Conservation (phyloP, 2,797 vertebrate genomes). For the Oreortyx pictus region DNA sequence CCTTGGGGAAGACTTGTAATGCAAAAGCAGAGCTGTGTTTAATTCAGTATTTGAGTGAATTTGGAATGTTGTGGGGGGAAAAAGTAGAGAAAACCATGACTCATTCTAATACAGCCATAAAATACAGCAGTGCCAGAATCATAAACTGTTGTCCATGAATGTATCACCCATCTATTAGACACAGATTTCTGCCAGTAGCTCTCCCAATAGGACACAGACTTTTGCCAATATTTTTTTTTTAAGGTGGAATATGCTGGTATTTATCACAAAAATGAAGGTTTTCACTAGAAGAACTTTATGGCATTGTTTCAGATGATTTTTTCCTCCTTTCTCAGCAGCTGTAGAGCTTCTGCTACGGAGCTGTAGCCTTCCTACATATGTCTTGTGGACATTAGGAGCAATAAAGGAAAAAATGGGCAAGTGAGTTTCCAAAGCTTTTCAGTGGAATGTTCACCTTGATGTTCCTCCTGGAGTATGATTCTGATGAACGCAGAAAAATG, state of each 20-base stretch:
- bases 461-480: not conserved
- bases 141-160: slow-evolving; percentile 27
- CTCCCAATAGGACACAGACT: not conserved
- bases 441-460: not conserved
- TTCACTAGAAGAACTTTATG: not conserved
- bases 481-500: not conserved
- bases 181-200: slow-evolving; percentile 7
- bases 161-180: slow-evolving; percentile 22
- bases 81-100: slow-evolving; percentile 12
- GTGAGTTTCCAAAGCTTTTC: not conserved
- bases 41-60: slow-evolving; percentile 6
- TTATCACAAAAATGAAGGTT: not conserved
- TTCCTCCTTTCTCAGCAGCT: not conserved
- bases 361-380: not conserved
- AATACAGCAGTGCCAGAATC: slow-evolving; percentile 26
- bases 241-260: slow-evolving; percentile 6
- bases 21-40: not conserved
- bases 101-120: slow-evolving; percentile 29
- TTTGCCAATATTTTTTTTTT: slow-evolving; percentile 18
- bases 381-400: not conserved
- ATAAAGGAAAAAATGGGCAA: not conserved
- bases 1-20: not conserved
- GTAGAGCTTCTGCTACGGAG: not conserved
- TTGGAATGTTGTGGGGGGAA: not conserved
- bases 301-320: not conserved